Evolutionary conservation across 2,888 invertebrate species (phyloP).

Genomic region (Callyntrura sp.): DNA sequence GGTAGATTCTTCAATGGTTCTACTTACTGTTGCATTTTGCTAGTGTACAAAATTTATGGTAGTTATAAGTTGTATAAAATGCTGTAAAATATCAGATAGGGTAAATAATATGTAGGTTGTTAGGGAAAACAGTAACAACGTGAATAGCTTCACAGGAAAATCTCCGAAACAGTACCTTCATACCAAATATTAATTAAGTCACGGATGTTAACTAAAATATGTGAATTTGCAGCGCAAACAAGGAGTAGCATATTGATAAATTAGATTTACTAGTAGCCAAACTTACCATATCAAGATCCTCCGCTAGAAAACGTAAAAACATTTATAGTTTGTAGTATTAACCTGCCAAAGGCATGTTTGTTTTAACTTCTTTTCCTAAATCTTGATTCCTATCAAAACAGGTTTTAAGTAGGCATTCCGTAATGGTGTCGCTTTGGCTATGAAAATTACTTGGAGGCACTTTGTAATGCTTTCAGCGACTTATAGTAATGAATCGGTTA

Average conservation of each 20-base stretch:
- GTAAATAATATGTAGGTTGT: background rate
- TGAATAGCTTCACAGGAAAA: constrained; percentile 43
- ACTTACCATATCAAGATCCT: background rate
- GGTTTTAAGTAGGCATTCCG: background rate
- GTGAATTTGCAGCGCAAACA: constrained; percentile 52
- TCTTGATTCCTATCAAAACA: background rate
- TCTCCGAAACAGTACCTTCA: constrained; percentile 76
- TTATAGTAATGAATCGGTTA: background rate
- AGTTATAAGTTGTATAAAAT: constrained; percentile 5
- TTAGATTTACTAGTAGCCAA: background rate
- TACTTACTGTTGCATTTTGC: constrained; percentile 9
- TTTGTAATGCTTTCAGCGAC: constrained; percentile 4
- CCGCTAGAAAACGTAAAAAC: background rate
- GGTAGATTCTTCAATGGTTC: constrained; percentile 32
- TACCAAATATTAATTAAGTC: constrained; percentile 65
- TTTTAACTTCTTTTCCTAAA: background rate
- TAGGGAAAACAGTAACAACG: constrained; percentile 11
- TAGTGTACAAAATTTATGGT: constrained; percentile 49
- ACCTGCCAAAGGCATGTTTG: too few relatives aligned
- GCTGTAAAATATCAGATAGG: constrained; percentile 3
- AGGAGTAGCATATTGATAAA: constrained; percentile 21
- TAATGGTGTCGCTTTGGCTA: background rate
- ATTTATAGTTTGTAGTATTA: constrained; percentile 4
- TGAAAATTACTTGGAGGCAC: background rate
- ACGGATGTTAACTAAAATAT: constrained; percentile 15